phyloP scores from a whole-genome alignment of 2,888 invertebrate species.

The Scaptomyza flava region DNA sequence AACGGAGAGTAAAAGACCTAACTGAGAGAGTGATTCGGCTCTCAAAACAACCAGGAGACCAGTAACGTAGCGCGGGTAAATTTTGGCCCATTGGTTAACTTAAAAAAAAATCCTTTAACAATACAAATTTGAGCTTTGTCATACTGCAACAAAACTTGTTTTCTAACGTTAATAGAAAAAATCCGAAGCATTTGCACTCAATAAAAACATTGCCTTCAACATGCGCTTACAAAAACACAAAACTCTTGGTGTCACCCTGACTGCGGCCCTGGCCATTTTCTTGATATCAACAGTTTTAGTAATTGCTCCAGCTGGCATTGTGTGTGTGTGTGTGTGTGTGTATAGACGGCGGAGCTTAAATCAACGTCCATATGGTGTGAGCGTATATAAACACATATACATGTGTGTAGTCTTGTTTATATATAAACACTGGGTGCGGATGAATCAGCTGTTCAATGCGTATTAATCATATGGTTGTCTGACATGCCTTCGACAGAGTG shows the following conservation, averaged over 20 bases:
- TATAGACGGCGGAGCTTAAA: slow-evolving; percentile 28
- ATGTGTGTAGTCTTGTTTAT: slow-evolving; percentile 20
- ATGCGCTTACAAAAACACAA: background rate
- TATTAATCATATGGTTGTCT: slow-evolving; percentile 75
- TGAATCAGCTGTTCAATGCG: slow-evolving; percentile 74
- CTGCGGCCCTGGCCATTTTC: slow-evolving; percentile 51
- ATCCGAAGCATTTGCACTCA: background rate
- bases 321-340: slow-evolving; percentile 33
- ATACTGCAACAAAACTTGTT: background rate
- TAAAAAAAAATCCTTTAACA: background rate
- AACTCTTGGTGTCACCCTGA: slow-evolving; percentile 4
- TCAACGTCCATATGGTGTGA: slow-evolving; percentile 42
- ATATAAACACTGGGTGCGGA: slow-evolving; percentile 40
- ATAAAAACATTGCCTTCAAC: background rate
- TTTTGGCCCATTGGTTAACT: slow-evolving; percentile 10
- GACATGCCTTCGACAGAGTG: slow-evolving; percentile 50
- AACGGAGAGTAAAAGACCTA: slow-evolving; percentile 29
- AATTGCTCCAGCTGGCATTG: slow-evolving; percentile 59
- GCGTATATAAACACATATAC: slow-evolving; percentile 14
- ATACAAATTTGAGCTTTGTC: background rate
- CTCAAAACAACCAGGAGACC: slow-evolving; percentile 34
- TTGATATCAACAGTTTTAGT: slow-evolving; percentile 68
- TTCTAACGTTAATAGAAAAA: no score
- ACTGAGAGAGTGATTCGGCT: slow-evolving; percentile 27
- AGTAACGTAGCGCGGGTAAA: slow-evolving; percentile 39